Evolutionary conservation across 2,888 invertebrate genomes (phyloP).

Genomic region (Ypsolopha sequella): DNA sequence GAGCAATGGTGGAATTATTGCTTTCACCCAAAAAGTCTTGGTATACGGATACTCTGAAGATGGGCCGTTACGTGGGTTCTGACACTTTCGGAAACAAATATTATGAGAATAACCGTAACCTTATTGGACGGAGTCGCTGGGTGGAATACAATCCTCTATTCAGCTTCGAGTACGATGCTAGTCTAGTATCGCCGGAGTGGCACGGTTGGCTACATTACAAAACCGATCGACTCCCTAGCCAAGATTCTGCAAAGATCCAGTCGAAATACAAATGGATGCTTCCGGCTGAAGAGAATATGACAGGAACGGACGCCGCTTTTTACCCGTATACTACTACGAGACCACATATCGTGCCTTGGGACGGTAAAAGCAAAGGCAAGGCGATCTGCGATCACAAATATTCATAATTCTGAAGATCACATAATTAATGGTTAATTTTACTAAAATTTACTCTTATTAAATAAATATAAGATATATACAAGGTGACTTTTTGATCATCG

Average conservation of each 20-base stretch:
- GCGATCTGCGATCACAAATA: too few species aligned
- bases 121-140: slow-evolving; percentile 94
- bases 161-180: slow-evolving; percentile 75
- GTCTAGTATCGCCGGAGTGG: slow-evolving; percentile 91
- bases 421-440: too few species aligned
- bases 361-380: too few species aligned
- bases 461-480: too few species aligned
- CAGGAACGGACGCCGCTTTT: slow-evolving; percentile 32
- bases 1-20: too few species aligned
- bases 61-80: slow-evolving; percentile 82
- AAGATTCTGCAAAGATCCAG: slow-evolving; percentile 36
- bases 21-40: too few species aligned
- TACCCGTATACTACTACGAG: slow-evolving; percentile 39
- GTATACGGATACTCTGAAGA: too few species aligned
- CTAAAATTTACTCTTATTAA: too few species aligned
- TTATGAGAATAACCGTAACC: slow-evolving; percentile 87
- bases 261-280: slow-evolving; percentile 39
- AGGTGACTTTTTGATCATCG: too few species aligned
- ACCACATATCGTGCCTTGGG: slow-evolving; percentile 29
- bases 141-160: slow-evolving; percentile 83
- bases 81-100: slow-evolving; percentile 95
- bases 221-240: slow-evolving; percentile 51
- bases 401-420: too few species aligned
- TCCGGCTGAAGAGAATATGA: slow-evolving; percentile 33
- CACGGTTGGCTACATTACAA: slow-evolving; percentile 98